These are phyloP conservation scores for Drosophila longiperda DNA, from an alignment of 2,888 invertebrate species.

Conservation along the genomic window DNA sequence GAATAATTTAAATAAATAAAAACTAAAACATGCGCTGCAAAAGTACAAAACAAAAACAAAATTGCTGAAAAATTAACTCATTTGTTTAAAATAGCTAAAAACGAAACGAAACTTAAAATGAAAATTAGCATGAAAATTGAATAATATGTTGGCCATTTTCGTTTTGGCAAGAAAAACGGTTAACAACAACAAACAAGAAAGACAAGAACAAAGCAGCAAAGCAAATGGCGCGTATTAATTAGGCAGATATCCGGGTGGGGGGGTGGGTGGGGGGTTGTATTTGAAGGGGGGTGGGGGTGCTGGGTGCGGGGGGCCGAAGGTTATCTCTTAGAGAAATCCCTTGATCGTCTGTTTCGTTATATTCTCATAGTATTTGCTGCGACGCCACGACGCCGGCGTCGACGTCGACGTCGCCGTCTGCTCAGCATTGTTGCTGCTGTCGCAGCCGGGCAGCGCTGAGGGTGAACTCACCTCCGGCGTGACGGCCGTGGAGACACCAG, in stretches of 20 bases:
- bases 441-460: constrained; percentile 34
- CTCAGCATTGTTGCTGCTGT: constrained; percentile 33
- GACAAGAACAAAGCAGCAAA: constrained; percentile 37
- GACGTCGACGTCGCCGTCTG: constrained; percentile 50
- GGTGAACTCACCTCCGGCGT: constrained; percentile 82
- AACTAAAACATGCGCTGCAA: constrained; percentile 53
- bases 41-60: constrained; percentile 33
- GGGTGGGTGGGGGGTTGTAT: background rate
- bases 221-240: constrained; percentile 72
- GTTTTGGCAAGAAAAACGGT: constrained; percentile 61
- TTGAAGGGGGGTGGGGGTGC: background rate
- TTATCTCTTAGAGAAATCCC: constrained; percentile 85
- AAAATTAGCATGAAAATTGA: constrained; percentile 34
- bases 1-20: constrained; percentile 50
- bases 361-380: constrained; percentile 85
- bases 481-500: constrained; percentile 61
- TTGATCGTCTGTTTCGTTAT: constrained; percentile 87
- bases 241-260: constrained; percentile 48
- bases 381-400: constrained; percentile 84
- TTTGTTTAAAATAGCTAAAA: constrained; percentile 51
- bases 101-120: constrained; percentile 30
- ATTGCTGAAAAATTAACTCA: constrained; percentile 42
- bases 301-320: background rate
- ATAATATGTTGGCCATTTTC: constrained; percentile 57
- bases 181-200: constrained; percentile 21